phyloP scores from a whole-genome alignment of 2,797 vertebrate genomes.

The Mico argentatus region DNA sequence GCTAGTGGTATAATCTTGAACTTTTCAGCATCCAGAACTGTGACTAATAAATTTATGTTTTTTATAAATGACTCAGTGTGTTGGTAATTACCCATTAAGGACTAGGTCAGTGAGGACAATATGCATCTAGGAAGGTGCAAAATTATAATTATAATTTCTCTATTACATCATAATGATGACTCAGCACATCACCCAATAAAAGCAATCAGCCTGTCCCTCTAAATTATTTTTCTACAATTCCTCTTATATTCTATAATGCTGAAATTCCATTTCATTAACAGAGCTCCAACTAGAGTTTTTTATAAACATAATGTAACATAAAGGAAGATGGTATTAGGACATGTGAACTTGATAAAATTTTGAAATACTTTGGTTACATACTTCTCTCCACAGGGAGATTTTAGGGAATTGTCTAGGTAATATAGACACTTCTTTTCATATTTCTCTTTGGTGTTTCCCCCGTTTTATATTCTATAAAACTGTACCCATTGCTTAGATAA shows the following conservation, averaged over 20 bases:
- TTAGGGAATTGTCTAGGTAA: neutral
- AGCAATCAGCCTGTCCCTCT: neutral
- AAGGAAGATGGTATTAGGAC: neutral
- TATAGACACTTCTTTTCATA: neutral
- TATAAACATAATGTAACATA: neutral
- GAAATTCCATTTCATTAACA: neutral
- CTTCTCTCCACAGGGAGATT: neutral
- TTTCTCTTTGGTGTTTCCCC: neutral
- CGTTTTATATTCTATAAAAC: neutral
- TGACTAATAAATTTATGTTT: neutral
- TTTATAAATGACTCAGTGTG: neutral
- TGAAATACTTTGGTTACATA: slow-evolving; percentile 3
- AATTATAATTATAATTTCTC: neutral
- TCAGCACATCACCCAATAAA: neutral
- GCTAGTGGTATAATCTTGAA: neutral
- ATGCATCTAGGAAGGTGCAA: neutral
- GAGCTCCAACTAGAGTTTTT: neutral
- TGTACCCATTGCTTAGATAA: neutral
- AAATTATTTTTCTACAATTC: neutral
- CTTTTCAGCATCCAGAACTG: neutral
- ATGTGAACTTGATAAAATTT: neutral
- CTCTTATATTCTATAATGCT: neutral
- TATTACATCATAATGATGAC: neutral
- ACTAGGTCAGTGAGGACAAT: neutral
- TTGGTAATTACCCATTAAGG: neutral